A percentile compares a stretch with the other conserved stretches of the same genome.
Evolutionary conservation across 1,140 invertebrate genomes (phyloP).

Genomic region (Atopsyche davidsoni): DNA sequence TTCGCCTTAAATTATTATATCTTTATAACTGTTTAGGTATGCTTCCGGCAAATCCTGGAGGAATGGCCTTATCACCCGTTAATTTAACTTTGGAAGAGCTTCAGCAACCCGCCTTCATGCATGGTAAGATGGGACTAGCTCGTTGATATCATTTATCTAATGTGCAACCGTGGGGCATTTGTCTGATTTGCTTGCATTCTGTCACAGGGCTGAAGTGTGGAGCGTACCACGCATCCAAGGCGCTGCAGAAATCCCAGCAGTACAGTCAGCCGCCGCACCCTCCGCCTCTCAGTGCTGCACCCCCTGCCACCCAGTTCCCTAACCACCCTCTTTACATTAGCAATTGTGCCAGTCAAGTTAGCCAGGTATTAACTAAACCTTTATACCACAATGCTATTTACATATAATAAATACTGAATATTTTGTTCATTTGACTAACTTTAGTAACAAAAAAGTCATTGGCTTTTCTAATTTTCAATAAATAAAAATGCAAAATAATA

Average conservation of each 20-base stretch:
- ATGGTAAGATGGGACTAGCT: too few relatives aligned
- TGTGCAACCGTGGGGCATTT: too few relatives aligned
- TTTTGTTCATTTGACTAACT: too few relatives aligned
- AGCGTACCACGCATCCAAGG: conserved; percentile 22
- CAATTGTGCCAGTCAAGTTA: conserved; percentile 37
- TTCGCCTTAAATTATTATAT: background rate
- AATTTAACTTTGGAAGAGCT: too few relatives aligned
- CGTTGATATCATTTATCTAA: too few relatives aligned
- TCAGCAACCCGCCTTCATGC: conserved; percentile 32
- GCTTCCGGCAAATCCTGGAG: conserved; percentile 11
- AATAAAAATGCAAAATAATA: too few relatives aligned
- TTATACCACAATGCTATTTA: too few relatives aligned
- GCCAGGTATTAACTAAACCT: too few relatives aligned
- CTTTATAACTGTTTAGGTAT: conserved; percentile 9
- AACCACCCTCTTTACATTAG: conserved; percentile 29
- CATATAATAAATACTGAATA: too few relatives aligned
- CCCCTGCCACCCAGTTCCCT: conserved; percentile 16
- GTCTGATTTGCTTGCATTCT: background rate
- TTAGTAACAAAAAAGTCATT: too few relatives aligned
- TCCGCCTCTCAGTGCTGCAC: conserved; percentile 17
- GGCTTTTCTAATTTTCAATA: too few relatives aligned
- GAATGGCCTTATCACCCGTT: conserved; percentile 10
- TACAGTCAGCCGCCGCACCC: conserved; percentile 21
- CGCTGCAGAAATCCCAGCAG: conserved; percentile 26
- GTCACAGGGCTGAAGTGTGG: conserved; percentile 14